These are phyloP conservation scores for Polydesmus complanatus DNA, from an alignment of 2,888 invertebrate genomes.

Conservation along the genomic window DNA sequence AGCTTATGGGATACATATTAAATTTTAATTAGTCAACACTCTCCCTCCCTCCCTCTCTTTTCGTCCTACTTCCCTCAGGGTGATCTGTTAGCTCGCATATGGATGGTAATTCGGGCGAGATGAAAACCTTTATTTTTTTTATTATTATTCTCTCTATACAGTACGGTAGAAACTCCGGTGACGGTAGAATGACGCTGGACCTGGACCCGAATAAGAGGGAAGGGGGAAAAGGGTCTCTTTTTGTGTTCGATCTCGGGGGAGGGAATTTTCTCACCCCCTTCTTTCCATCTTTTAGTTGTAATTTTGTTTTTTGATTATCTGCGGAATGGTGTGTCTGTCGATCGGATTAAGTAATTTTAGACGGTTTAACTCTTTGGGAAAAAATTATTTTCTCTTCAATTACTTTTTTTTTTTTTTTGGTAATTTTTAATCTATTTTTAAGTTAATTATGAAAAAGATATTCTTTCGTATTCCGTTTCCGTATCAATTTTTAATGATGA, in stretches of 20 bases:
- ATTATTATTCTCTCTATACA: too few relatives aligned
- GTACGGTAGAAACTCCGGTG: background rate
- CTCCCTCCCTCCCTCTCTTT: background rate
- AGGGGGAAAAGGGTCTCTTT: background rate
- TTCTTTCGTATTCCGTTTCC: too few relatives aligned
- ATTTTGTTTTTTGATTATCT: too few relatives aligned
- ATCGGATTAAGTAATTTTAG: too few relatives aligned
- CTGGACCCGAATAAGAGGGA: background rate
- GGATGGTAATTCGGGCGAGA: background rate
- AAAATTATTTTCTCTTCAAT: too few relatives aligned
- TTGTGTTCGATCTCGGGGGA: background rate
- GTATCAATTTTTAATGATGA: too few relatives aligned
- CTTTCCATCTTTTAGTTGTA: background rate
- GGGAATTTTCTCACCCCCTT: background rate
- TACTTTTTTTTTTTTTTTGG: too few relatives aligned
- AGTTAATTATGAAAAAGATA: too few relatives aligned
- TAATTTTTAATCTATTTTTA: too few relatives aligned
- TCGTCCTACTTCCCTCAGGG: background rate
- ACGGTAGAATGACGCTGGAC: background rate
- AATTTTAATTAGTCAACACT: background rate
- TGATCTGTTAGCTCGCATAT: background rate
- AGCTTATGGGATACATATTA: background rate
- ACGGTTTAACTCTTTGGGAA: too few relatives aligned
- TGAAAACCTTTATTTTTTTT: background rate
- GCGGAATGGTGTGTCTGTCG: too few relatives aligned